Conservation (phyloP, 2,888 invertebrate genomes). For the Cephonodes hylas region DNA sequence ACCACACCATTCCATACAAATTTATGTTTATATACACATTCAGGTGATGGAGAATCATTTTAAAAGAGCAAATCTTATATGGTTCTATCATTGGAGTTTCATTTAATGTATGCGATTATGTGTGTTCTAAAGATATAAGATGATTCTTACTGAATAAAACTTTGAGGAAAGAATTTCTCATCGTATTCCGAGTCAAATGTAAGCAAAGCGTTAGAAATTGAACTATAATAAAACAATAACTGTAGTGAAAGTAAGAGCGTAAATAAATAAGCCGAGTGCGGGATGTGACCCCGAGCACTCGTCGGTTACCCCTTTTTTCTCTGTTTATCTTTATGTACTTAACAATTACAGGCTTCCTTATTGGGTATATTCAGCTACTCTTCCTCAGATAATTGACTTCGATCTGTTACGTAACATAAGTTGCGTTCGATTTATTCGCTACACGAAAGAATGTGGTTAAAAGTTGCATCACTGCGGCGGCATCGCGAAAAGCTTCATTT, state of each 20-base stretch:
- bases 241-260: conserved; percentile 70
- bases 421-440: conserved; percentile 25
- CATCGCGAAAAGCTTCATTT: conserved; percentile 41
- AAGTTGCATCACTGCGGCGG: conserved; percentile 30
- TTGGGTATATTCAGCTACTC: not conserved
- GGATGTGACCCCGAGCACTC: conserved; percentile 45
- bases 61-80: no score
- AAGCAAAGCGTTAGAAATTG: conserved; percentile 37
- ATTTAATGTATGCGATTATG: no score
- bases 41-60: no score
- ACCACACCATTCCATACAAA: no score
- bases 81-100: no score
- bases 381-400: conserved; percentile 1
- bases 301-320: conserved; percentile 34
- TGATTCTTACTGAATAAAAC: no score
- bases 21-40: no score
- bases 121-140: no score
- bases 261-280: conserved; percentile 51
- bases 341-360: conserved; percentile 1
- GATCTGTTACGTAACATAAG: conserved; percentile 26
- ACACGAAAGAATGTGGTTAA: conserved; percentile 29
- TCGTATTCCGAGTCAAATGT: no score
- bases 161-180: no score
- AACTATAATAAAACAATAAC: conserved; percentile 14
- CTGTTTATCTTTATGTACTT: not conserved